These are phyloP conservation scores for Azorinus chamasolen DNA, from an alignment of 2,888 invertebrate genomes.

Conservation along the genomic window DNA sequence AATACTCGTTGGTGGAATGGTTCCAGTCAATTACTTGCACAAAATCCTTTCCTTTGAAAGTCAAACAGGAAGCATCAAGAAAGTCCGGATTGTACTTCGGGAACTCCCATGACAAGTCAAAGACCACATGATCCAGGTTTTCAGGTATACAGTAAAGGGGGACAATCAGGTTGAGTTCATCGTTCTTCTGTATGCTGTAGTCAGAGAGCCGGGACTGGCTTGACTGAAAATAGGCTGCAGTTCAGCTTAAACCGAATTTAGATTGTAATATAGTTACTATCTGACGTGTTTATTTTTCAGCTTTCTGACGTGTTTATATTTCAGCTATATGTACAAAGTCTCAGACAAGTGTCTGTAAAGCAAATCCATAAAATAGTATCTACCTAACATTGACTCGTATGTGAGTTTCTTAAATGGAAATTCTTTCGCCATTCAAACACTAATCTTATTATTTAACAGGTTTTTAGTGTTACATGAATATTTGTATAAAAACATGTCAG, in stretches of 20 bases:
- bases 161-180: slow-evolving; percentile 41
- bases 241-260: background rate
- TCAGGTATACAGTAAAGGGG: slow-evolving; percentile 56
- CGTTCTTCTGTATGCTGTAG: slow-evolving; percentile 33
- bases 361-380: too few relatives aligned
- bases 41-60: slow-evolving; percentile 52
- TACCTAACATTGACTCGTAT: too few relatives aligned
- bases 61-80: slow-evolving; percentile 56
- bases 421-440: too few relatives aligned
- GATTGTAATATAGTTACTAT: too few relatives aligned
- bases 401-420: too few relatives aligned
- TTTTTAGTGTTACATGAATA: too few relatives aligned
- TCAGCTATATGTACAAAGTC: too few relatives aligned
- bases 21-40: slow-evolving; percentile 63
- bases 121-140: slow-evolving; percentile 58
- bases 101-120: slow-evolving; percentile 59
- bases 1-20: slow-evolving; percentile 48
- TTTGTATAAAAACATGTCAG: too few relatives aligned
- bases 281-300: too few relatives aligned
- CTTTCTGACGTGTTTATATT: too few relatives aligned
- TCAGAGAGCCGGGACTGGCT: slow-evolving; percentile 34
- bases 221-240: slow-evolving; percentile 9
- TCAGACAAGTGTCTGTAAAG: too few relatives aligned
- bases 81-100: slow-evolving; percentile 51
- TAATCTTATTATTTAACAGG: too few relatives aligned